Evolutionary conservation across 1,140 invertebrate species (phyloP), one percentile per base, ranked within the genome.

Genomic region (Oscheius sp.): DNA sequence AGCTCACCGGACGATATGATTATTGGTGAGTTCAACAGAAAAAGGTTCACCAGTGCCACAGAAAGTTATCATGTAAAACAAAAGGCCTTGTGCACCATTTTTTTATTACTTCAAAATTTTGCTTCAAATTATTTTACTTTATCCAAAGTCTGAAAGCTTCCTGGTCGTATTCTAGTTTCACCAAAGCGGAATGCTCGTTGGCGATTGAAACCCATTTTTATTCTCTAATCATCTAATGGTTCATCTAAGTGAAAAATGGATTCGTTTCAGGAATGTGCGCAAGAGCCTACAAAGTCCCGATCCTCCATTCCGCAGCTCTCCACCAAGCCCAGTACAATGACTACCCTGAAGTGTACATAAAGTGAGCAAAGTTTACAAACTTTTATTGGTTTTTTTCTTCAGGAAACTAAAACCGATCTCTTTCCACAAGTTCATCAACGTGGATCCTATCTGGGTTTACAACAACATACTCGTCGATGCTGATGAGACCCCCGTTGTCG

Each of bases 1-100:
- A 46, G 10, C 15, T 59, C 58, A 55, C 69, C 69, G 20, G 69
- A 71, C 59, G 69, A 71, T 31, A 71, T 71, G 69, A 64, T 58
- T 1, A 71, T 71, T 7, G 69, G 69, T 42, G 49, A 49, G 20
- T 55, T 52, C 59, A 49, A 32, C 0, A 0, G 15, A 29, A 45
- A 0, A 15, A 0, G 18, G 18, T 23, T 45, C 18, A 45, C 23
- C 42, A 45, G 0, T 45, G 42, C 15, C 23, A 0, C 42, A 45
- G 18, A 45, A 45, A 0, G 18, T 45, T 0, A 23, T 18, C 42
- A 18, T 45, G 15, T 15, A 45, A 45, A 18, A 18, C 18, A 23
- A 23, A 45, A 45, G 42, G n/a, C n/a, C n/a, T n/a, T n/a, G n/a
- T n/a, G n/a, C n/a, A n/a, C n/a, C n/a, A n/a, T n/a, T 45, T 23